Conservation (phyloP, 2,888 invertebrate species). For the Tetragonisca angustula region DNA sequence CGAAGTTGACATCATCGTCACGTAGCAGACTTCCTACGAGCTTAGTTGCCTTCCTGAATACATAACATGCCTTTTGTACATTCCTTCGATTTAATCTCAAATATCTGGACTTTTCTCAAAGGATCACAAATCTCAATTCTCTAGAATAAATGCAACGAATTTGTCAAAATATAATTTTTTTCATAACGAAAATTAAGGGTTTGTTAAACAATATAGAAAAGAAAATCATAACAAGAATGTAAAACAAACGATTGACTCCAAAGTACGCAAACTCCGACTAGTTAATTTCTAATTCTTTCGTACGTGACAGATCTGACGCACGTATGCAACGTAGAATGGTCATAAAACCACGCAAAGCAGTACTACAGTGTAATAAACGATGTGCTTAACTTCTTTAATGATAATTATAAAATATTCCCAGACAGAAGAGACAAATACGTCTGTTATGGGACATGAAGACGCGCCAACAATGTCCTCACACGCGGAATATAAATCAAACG, state of each 20-base stretch:
- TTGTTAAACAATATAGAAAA: background rate
- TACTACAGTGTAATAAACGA: background rate
- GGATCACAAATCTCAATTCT: conserved; percentile 73
- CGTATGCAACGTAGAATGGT: conserved; percentile 57
- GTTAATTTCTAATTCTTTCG: background rate
- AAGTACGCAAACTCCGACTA: background rate
- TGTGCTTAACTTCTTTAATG: background rate
- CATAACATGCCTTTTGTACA: conserved; percentile 65
- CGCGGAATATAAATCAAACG: conserved; percentile 50
- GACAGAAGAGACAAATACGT: conserved; percentile 5
- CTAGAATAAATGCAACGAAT: background rate
- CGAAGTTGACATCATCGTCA: conserved; percentile 79
- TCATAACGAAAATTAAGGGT: background rate
- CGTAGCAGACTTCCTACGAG: conserved; percentile 82
- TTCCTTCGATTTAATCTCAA: conserved; percentile 39
- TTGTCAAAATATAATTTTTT: background rate
- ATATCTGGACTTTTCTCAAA: conserved; percentile 30
- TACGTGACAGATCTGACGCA: no score
- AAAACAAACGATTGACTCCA: background rate
- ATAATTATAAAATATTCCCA: conserved; percentile 32
- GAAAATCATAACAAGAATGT: background rate
- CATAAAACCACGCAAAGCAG: conserved; percentile 37
- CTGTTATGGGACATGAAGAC: conserved; percentile 10
- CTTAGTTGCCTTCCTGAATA: conserved; percentile 75
- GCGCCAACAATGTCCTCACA: conserved; percentile 41